Evolutionary conservation across 2,888 invertebrate genomes (phyloP).

Genomic region (Cheilosia grossa): DNA sequence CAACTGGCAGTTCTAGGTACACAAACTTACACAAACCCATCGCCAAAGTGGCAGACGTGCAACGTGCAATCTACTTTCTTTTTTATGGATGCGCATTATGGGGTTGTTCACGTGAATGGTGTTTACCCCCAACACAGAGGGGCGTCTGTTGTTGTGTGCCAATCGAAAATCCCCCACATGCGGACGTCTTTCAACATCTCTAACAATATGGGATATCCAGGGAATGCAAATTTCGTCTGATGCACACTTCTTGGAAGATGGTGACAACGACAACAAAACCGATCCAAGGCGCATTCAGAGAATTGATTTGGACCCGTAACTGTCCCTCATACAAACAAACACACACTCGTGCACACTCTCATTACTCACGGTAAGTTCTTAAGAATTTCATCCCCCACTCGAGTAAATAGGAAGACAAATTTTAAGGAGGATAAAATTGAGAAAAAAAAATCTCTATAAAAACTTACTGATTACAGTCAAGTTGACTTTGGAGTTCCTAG

Average conservation of each 20-base stretch:
- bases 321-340: neutral
- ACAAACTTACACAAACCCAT: neutral
- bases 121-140: slow-evolving; percentile 29
- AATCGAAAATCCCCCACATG: slow-evolving; percentile 16
- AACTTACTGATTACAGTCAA: slow-evolving; percentile 94
- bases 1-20: neutral
- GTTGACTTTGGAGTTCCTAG: slow-evolving; percentile 93
- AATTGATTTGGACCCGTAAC: no score
- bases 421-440: neutral
- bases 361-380: neutral
- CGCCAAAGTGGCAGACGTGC: slow-evolving; percentile 11
- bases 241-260: neutral
- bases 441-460: neutral
- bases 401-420: neutral
- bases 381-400: neutral
- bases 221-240: no score
- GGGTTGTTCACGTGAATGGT: slow-evolving; percentile 46
- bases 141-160: slow-evolving; percentile 19
- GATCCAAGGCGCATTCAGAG: neutral
- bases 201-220: slow-evolving; percentile 35
- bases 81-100: slow-evolving; percentile 46
- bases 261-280: neutral
- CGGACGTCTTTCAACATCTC: slow-evolving; percentile 46
- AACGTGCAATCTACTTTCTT: slow-evolving; percentile 53
- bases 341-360: neutral